Conservation (phyloP, 64 coral and sea anemone species). For the Montipora capricornis region DNA sequence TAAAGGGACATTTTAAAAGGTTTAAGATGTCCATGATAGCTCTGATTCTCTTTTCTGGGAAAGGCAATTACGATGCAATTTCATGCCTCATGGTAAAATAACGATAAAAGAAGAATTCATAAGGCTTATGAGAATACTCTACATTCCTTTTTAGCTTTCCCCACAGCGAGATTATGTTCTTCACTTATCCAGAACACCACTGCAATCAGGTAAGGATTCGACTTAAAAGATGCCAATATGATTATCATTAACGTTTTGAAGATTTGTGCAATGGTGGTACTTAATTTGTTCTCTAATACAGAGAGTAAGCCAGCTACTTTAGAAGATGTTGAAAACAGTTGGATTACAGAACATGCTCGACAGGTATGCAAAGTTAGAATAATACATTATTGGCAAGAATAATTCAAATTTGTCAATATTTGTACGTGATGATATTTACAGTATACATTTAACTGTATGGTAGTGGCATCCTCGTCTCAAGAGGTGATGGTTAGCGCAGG, state of each 20-base stretch:
- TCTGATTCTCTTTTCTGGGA: too few species aligned
- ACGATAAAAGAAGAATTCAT: too few species aligned
- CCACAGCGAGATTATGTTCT: slow-evolving; percentile 53
- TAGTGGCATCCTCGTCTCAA: too few species aligned
- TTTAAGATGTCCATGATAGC: too few species aligned
- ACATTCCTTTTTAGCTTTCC: slow-evolving; percentile 12
- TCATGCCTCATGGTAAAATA: too few species aligned
- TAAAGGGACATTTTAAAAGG: too few species aligned
- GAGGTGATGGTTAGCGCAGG: too few species aligned
- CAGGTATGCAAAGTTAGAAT: slow-evolving; percentile 15
- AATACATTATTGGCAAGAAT: neutral
- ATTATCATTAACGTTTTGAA: too few species aligned
- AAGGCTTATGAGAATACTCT: too few species aligned
- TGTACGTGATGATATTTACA: neutral
- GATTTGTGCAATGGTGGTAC: neutral
- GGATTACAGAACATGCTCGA: slow-evolving; percentile 60
- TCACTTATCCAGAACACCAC: slow-evolving; percentile 57
- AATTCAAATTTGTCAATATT: neutral
- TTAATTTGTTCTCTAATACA: neutral
- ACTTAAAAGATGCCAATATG: neutral
- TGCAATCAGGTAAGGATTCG: slow-evolving; percentile 16
- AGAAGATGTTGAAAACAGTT: slow-evolving; percentile 53
- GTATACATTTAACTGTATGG: too few species aligned
- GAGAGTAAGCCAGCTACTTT: slow-evolving; percentile 1
- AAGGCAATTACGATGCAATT: too few species aligned